phyloP scores from a whole-genome alignment of 2,888 invertebrate genomes.

The Idaea biselata region DNA sequence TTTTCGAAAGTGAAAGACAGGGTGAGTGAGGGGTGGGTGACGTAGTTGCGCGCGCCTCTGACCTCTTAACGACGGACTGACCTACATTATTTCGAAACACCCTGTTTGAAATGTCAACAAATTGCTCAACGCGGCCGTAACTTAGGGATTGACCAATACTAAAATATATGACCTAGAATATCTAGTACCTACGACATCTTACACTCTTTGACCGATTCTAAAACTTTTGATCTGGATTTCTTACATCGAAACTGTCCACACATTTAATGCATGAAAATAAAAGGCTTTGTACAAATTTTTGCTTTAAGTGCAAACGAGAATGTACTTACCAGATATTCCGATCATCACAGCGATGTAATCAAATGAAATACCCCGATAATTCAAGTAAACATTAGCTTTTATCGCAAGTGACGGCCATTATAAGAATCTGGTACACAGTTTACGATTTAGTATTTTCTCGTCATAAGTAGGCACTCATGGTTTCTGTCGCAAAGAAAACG shows the following conservation, averaged over 20 bases:
- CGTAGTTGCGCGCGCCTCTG: slow-evolving; percentile 72
- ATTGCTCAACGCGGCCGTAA: slow-evolving; percentile 44
- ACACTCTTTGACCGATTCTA: background rate
- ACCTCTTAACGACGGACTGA: slow-evolving; percentile 62
- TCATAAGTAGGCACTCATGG: slow-evolving; percentile 34
- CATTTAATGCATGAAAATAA: background rate
- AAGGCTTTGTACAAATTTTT: background rate
- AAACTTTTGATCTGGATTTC: background rate
- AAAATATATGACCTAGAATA: slow-evolving; percentile 40
- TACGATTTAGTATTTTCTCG: slow-evolving; percentile 46
- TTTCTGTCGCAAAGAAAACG: slow-evolving; percentile 31
- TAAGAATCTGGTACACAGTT: slow-evolving; percentile 42
- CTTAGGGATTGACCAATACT: slow-evolving; percentile 53
- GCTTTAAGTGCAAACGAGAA: slow-evolving; percentile 11
- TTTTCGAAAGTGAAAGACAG: slow-evolving; percentile 52
- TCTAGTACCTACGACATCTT: slow-evolving; percentile 14
- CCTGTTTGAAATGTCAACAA: slow-evolving; percentile 66
- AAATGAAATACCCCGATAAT: slow-evolving; percentile 38
- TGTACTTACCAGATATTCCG: slow-evolving; percentile 52
- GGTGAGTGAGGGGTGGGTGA: slow-evolving; percentile 63
- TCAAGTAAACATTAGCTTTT: slow-evolving; percentile 63
- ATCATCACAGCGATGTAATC: slow-evolving; percentile 54
- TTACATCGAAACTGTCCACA: background rate
- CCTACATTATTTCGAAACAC: slow-evolving; percentile 69
- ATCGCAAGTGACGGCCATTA: slow-evolving; percentile 60